Base-by-base conservation (phyloP, 1,140 invertebrate species). In the Drosophila seguyi region DNA sequence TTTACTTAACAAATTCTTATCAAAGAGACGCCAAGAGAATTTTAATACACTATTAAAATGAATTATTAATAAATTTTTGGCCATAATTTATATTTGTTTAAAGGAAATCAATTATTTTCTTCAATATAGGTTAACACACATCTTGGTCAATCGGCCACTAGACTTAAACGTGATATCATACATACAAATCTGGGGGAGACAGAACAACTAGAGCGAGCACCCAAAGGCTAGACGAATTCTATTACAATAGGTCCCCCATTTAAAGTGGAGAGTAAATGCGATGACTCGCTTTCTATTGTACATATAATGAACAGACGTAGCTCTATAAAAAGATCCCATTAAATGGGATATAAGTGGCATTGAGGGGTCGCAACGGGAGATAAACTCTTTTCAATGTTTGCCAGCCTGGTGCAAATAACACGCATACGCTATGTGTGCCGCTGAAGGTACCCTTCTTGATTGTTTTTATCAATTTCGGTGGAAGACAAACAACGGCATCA, bases 371-470 rank as follows among this genome's bases (percentile, higher is more conserved):
- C 59, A 44, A 13, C 25, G 31, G 39, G 22, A 62, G 60, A 74
- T 81, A 81, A 86, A 56, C 53, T 76, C 73, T 68, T 55, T 68
- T 11, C 41, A 59, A 47, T 59, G 61, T 59, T 67, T 67, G 61
- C 61, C 31, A 41, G 34, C 14, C 16, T 22, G 36, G 20, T 71
- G 53, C 81, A 84, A 84, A 84, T 79, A 79, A 50, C 85, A 83
- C 83, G 84, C 76, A 86, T 81, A 84, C 81, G 81, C 81, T 62
- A 61, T 56, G 78, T 78, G 69, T 57, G 38, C 41, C 59, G 34
- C 42, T 61, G 36, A 74, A 18, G 57, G 39, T 44, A 47, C 22
- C 44, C 48, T 4, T 20, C 27, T 14, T 22, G 11, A 25, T 66
- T 34, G 16, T 45, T 41, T 63, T 85, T 86, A 86, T 87, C 75